phyloP scores from a whole-genome alignment of 2,888 invertebrate genomes.

The Exocentrus adspersus region DNA sequence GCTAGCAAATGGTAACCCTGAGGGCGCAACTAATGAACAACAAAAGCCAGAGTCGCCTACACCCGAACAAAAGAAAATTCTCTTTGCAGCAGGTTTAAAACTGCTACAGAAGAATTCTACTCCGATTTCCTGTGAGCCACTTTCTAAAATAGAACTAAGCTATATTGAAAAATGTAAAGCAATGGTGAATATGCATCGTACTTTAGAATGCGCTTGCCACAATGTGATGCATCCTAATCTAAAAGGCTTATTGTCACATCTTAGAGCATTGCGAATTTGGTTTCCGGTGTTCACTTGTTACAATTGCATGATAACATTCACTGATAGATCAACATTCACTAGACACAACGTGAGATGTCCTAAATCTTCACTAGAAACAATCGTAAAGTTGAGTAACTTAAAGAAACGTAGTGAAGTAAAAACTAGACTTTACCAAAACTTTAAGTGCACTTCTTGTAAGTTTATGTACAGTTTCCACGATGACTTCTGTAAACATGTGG shows the following conservation, averaged over 20 bases:
- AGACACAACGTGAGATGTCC: constrained; percentile 55
- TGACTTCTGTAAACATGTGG: constrained; percentile 58
- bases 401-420: constrained; percentile 56
- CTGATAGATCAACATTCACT: constrained; percentile 57
- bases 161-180: constrained; percentile 60
- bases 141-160: constrained; percentile 58
- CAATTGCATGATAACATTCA: constrained; percentile 70
- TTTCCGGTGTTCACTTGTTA: constrained; percentile 73
- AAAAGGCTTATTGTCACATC: constrained; percentile 57
- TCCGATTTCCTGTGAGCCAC: constrained; percentile 49
- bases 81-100: constrained; percentile 59
- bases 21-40: not conserved
- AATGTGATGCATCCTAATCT: constrained; percentile 53
- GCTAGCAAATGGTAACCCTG: not conserved
- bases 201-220: constrained; percentile 58
- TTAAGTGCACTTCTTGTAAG: constrained; percentile 57
- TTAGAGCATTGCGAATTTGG: constrained; percentile 58
- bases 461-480: constrained; percentile 59
- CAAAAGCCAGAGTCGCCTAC: not conserved
- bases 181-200: constrained; percentile 57
- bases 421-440: constrained; percentile 59
- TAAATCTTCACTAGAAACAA: constrained; percentile 51
- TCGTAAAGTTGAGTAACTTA: constrained; percentile 54
- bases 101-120: constrained; percentile 54
- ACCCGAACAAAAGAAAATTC: constrained; percentile 56